These are phyloP conservation scores for Ophioderma brevispina DNA, from an alignment of 35 echinoderm and acorn worm genomes.

Conservation along the genomic window DNA sequence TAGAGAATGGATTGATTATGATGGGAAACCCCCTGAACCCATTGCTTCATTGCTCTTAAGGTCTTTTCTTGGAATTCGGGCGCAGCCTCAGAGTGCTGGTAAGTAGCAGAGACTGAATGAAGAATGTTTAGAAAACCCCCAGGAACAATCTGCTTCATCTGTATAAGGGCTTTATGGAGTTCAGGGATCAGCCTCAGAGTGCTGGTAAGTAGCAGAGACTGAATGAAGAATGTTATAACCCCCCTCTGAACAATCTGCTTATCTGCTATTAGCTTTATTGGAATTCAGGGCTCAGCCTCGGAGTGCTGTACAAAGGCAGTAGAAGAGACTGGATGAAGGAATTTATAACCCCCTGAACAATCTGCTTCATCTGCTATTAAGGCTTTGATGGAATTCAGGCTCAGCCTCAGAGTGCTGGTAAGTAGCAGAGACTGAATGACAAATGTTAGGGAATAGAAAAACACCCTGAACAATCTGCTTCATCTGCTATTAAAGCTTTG, in stretches of 20 bases:
- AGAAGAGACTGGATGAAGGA: too few relatives aligned
- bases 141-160: constrained; percentile 62
- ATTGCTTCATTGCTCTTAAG: constrained; percentile 70
- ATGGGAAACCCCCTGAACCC: constrained; percentile 41
- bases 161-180: constrained; percentile 74
- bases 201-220: too few relatives aligned
- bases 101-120: too few relatives aligned
- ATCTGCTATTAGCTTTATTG: too few relatives aligned
- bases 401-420: constrained; percentile 19
- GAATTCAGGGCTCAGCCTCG: constrained; percentile 73
- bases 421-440: too few relatives aligned
- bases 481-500: constrained; percentile 75
- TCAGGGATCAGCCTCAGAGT: too few relatives aligned
- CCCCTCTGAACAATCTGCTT: too few relatives aligned
- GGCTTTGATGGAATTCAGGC: constrained; percentile 72
- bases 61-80: constrained; percentile 73
- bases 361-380: constrained; percentile 79
- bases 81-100: constrained; percentile 20
- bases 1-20: constrained; percentile 64
- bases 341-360: constrained; percentile 46
- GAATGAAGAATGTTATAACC: too few relatives aligned
- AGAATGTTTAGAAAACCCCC: too few relatives aligned
- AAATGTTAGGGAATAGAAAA: too few relatives aligned
- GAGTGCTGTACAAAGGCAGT: too few relatives aligned
- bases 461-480: constrained; percentile 64